These are phyloP conservation scores for Falco punctatus DNA, from an alignment of 2,113 vertebrate genomes.

Conservation along the genomic window DNA sequence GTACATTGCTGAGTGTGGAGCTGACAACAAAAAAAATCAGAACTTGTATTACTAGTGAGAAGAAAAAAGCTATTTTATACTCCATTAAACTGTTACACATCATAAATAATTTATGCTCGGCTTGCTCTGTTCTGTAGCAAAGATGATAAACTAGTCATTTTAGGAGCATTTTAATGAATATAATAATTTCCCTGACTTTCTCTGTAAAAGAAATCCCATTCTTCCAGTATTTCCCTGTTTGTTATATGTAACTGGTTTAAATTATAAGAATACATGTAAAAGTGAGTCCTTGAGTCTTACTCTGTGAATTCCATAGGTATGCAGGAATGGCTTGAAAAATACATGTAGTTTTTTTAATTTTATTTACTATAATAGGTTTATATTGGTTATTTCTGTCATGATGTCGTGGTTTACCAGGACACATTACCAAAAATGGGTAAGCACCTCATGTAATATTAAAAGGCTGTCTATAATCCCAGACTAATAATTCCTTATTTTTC, in stretches of 20 bases:
- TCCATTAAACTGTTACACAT: conserved; percentile 76
- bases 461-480: neutral
- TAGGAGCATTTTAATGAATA: conserved; percentile 54
- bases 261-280: neutral
- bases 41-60: conserved; percentile 60
- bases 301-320: neutral
- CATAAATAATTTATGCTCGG: conserved; percentile 77
- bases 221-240: neutral
- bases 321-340: neutral
- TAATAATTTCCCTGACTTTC: neutral
- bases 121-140: conserved; percentile 57
- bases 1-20: conserved; percentile 40
- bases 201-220: neutral
- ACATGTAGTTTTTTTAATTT: neutral
- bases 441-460: neutral
- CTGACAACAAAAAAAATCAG: conserved; percentile 43
- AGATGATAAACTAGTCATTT: conserved; percentile 71
- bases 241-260: neutral
- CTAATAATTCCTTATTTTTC: neutral
- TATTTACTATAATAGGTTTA: neutral
- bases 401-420: no score
- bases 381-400: neutral
- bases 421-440: neutral
- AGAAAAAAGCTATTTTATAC: conserved; percentile 78
- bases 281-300: neutral